These are phyloP conservation scores for Xenopus petersii DNA, from an alignment of 2,797 vertebrate genomes.

Conservation along the genomic window DNA sequence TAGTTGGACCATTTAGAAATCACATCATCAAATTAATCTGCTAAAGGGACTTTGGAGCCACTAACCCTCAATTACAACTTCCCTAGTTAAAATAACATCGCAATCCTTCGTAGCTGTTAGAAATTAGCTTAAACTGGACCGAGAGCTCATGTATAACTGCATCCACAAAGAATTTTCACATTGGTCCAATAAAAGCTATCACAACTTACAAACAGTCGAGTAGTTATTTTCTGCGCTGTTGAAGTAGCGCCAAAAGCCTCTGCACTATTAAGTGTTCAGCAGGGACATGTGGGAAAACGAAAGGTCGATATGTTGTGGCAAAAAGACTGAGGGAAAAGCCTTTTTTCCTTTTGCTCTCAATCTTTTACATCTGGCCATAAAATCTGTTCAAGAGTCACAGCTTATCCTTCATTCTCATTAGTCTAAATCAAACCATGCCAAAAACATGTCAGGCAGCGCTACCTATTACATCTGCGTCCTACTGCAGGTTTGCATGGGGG, in stretches of 20 bases:
- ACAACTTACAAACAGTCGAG: constrained; percentile 15
- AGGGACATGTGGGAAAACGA: constrained; percentile 37
- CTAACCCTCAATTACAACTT: constrained; percentile 25
- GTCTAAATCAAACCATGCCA: constrained; percentile 42
- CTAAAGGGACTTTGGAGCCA: constrained; percentile 8
- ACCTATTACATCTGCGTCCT: constrained; percentile 38
- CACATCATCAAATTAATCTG: constrained; percentile 18
- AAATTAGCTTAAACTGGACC: constrained; percentile 32
- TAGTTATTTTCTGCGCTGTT: constrained; percentile 39
- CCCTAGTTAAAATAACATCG: constrained; percentile 31
- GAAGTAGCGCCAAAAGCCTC: constrained; percentile 39
- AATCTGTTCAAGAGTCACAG: constrained; percentile 45
- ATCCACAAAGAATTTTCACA: constrained; percentile 36
- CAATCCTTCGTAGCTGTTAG: constrained; percentile 29
- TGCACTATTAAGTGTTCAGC: constrained; percentile 38
- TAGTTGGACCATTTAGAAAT: constrained; percentile 15
- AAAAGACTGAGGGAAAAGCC: constrained; percentile 36
- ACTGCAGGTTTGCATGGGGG: constrained; percentile 22
- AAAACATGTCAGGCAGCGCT: constrained; percentile 35
- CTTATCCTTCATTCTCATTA: constrained; percentile 48
- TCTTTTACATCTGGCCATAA: constrained; percentile 47
- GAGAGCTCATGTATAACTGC: constrained; percentile 26
- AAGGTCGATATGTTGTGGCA: constrained; percentile 38
- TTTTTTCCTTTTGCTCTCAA: constrained; percentile 28
- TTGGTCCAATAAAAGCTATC: constrained; percentile 33